These are phyloP conservation scores for Cyclophora punctaria DNA, from an alignment of 2,888 invertebrate genomes.

Conservation along the genomic window DNA sequence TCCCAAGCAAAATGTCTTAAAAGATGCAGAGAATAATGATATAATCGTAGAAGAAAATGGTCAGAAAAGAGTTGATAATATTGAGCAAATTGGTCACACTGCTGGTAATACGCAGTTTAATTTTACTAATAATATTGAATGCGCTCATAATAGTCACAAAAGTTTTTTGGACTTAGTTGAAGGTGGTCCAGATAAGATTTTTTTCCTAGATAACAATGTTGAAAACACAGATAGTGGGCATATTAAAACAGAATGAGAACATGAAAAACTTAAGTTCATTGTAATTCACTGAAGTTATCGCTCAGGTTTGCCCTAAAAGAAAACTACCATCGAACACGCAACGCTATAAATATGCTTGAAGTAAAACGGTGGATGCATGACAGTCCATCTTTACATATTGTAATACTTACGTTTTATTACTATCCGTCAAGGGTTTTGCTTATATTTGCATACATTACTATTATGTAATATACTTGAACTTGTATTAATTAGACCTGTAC, in stretches of 20 bases:
- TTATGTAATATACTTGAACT: no score
- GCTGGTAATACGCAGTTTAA: no score
- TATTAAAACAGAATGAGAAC: slow-evolving; percentile 8
- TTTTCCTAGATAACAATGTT: no score
- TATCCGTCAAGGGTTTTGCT: no score
- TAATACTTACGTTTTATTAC: no score
- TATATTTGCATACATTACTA: no score
- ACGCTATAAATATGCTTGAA: slow-evolving; percentile 5
- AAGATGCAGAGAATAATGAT: no score
- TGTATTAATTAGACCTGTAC: no score
- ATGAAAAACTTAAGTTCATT: slow-evolving; percentile 15
- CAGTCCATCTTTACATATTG: background rate
- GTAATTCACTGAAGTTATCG: slow-evolving; percentile 11
- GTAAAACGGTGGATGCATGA: background rate
- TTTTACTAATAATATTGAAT: no score
- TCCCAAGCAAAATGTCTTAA: slow-evolving; percentile 1
- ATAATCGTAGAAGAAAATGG: background rate
- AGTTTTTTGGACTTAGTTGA: background rate
- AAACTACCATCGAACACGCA: slow-evolving; percentile 14
- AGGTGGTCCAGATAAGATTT: no score
- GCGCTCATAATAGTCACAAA: background rate
- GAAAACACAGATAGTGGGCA: no score
- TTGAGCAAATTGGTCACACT: no score
- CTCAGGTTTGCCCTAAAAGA: slow-evolving; percentile 6
- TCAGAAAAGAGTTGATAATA: background rate